Evolutionary conservation across 2,797 vertebrate genomes (phyloP).

Genomic region (Pseudopleuronectes americanus): DNA sequence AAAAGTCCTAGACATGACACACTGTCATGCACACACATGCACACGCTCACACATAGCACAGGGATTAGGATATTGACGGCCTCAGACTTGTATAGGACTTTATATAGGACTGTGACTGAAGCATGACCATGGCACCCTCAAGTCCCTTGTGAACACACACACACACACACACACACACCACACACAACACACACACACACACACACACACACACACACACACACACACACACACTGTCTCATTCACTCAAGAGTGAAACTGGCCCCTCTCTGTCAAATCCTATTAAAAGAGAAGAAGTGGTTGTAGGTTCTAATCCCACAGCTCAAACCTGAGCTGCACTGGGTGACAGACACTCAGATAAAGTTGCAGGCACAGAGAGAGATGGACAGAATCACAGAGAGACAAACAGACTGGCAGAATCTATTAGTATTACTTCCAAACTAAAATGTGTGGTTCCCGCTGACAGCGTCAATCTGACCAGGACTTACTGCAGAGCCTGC

Average conservation of each 20-base stretch:
- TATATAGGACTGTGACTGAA: conserved; percentile 33
- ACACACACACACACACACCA: not conserved
- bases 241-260: conserved; percentile 29
- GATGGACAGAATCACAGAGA: conserved; percentile 1
- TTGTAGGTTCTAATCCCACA: conserved; percentile 65
- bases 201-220: no score
- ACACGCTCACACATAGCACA: conserved; percentile 12
- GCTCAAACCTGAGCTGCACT: conserved; percentile 57
- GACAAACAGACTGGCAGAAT: not conserved
- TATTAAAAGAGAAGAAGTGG: conserved; percentile 66
- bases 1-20: conserved; percentile 48
- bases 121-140: conserved; percentile 12
- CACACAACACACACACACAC: not conserved
- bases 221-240: no score
- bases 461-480: conserved; percentile 50
- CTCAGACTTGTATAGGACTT: conserved; percentile 55
- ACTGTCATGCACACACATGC: not conserved
- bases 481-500: conserved; percentile 26
- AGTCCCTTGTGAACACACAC: conserved; percentile 4
- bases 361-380: conserved; percentile 31
- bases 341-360: conserved; percentile 53
- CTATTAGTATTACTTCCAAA: conserved; percentile 25
- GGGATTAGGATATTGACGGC: conserved; percentile 52
- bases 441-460: conserved; percentile 28
- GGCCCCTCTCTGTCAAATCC: conserved; percentile 66